Percentiles rank a stretch among this genome's conserved stretches.
Conservation (phyloP, 1,140 invertebrate species). For the Drosophila nebulosa region DNA sequence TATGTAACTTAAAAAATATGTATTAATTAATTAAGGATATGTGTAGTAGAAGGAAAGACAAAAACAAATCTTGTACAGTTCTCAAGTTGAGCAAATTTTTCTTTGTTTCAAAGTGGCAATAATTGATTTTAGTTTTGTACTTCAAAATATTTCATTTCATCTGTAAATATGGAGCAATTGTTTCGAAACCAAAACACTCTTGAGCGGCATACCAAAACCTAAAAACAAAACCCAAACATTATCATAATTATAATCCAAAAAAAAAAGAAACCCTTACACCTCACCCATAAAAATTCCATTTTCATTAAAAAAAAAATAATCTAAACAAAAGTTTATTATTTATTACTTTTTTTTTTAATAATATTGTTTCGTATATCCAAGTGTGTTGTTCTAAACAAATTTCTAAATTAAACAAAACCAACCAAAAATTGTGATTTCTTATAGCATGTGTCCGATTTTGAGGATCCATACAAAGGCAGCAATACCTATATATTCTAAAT, state of each 20-base stretch:
- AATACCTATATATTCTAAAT: conserved; percentile 87
- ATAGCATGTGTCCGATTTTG: conserved; percentile 80
- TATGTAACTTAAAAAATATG: not conserved
- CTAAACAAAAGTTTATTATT: not conserved
- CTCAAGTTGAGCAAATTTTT: not conserved
- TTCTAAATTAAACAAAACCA: conserved; percentile 10
- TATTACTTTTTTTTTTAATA: conserved; percentile 3
- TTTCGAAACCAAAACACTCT: conserved; percentile 25
- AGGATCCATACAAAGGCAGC: conserved; percentile 82
- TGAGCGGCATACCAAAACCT: conserved; percentile 10
- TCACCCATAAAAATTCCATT: not conserved
- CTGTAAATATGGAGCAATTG: not conserved
- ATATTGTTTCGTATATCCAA: conserved; percentile 15
- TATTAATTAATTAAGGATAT: not conserved
- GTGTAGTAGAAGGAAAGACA: not conserved
- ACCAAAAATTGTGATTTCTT: conserved; percentile 63
- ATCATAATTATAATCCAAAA: not conserved
- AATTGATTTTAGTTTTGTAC: not conserved
- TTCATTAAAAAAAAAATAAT: not conserved
- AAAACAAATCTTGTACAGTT: not conserved
- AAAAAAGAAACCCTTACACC: not conserved
- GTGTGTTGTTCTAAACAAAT: conserved; percentile 50
- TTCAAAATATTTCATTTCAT: not conserved
- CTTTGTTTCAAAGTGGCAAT: not conserved
- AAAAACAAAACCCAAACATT: not conserved